Base-by-base conservation (phyloP, 2,113 vertebrate species). In the Meleagris gallopavo region DNA sequence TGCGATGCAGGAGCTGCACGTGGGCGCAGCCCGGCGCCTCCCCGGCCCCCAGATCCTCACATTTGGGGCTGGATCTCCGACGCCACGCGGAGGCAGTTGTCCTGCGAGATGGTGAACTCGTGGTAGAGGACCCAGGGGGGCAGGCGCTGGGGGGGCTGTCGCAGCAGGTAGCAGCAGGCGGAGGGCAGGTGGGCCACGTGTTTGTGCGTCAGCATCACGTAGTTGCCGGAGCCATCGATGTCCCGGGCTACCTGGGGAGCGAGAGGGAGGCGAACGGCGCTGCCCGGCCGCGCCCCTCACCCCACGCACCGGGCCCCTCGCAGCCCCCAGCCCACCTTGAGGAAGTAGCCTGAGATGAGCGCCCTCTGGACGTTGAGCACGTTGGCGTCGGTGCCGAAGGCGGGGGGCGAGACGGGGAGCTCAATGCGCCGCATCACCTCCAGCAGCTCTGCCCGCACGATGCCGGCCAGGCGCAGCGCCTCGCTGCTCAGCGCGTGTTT, bases 371-470 rank as follows among this genome's bases (percentile, higher is more conserved):
- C 97, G 69, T 99, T 98, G 11, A 97, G 98, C 89, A 98, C 88
- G 79, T 99, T 99, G 97, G 98, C 97, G 19, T 99, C 98, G 2
- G 98, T 98, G 83, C 99, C 99, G 4, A 99, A 99, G 43, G 98
- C 98, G 0, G 99, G 98, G 0, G 98, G 98, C 0, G 99, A 99
- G 41, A 99, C 88, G 0, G 99, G 99, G 75, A 99, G 98, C 95
- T 99, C 99, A 25, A 99, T 99, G 58, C 97, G 97, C 90, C 98
- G 98, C 99, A 99, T 99, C 83, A 98, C 98, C 74, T 99, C 99
- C 79, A 98, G 97, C 24, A 99, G 98, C 96, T 99, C 99, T 0
- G 95, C 96, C 61, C 99, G 97, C 96, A 99, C 98, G 13, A 98
- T 95, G 48, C 87, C 96, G 1, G 99, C 99, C 95, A 98, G 97